These are phyloP conservation scores for Bucco capensis DNA, from an alignment of 2,113 vertebrate species.

Conservation along the genomic window DNA sequence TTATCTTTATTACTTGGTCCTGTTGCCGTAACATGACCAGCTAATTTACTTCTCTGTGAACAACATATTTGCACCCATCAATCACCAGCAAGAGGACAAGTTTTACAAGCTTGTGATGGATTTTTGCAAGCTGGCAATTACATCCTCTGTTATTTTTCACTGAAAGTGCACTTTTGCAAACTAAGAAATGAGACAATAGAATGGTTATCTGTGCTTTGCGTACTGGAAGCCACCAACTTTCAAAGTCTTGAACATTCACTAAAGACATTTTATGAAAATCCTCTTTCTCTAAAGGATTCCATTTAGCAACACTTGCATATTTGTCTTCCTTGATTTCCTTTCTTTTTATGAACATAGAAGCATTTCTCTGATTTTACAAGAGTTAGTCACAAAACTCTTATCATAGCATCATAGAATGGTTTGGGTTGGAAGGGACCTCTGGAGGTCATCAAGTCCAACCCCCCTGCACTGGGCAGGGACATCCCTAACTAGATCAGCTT, in stretches of 20 bases:
- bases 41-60: conserved; percentile 17
- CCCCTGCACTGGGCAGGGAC: too few relatives aligned
- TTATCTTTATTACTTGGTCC: not conserved
- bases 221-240: not conserved
- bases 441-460: too few relatives aligned
- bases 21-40: not conserved
- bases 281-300: not conserved
- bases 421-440: too few relatives aligned
- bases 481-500: too few relatives aligned
- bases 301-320: not conserved
- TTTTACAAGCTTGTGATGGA: conserved; percentile 32
- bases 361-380: not conserved
- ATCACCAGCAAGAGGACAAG: not conserved
- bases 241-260: not conserved
- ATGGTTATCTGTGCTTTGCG: not conserved
- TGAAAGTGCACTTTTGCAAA: not conserved
- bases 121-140: conserved; percentile 23
- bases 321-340: not conserved
- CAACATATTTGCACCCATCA: not conserved
- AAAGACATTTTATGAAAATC: not conserved
- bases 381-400: not conserved
- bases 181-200: not conserved
- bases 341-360: not conserved
- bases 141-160: not conserved
- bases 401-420: too few relatives aligned